A percentile compares a stretch with the other conserved stretches of the same genome.
phyloP scores from a whole-genome alignment of 2,797 vertebrate species.

The Loris lydekkerianus region DNA sequence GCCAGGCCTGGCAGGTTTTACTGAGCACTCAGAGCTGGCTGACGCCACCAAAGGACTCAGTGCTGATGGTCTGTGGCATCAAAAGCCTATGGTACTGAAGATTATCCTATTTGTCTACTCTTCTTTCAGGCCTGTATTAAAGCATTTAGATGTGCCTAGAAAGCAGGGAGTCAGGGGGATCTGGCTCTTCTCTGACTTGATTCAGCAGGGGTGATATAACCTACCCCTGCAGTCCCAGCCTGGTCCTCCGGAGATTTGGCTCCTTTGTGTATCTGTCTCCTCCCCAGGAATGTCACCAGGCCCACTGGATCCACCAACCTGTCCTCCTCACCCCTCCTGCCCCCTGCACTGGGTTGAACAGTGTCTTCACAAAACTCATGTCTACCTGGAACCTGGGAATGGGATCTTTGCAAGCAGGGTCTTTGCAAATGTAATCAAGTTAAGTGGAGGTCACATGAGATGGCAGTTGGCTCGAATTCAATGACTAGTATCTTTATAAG shows the following conservation, averaged over 20 bases:
- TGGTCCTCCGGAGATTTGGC: background rate
- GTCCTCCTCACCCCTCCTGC: background rate
- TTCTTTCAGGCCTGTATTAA: background rate
- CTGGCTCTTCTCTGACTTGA: background rate
- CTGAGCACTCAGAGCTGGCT: background rate
- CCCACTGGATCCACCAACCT: background rate
- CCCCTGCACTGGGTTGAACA: background rate
- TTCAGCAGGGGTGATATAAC: background rate
- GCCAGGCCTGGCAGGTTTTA: background rate
- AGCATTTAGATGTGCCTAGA: background rate
- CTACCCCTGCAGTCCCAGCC: background rate
- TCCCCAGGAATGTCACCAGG: background rate
- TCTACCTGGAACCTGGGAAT: background rate
- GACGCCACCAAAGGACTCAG: background rate
- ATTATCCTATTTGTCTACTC: rapidly evolving
- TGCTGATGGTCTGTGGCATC: background rate
- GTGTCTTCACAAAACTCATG: background rate
- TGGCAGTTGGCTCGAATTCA: background rate
- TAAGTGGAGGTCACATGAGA: background rate
- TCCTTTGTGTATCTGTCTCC: background rate
- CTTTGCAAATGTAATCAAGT: background rate
- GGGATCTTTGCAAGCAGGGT: background rate
- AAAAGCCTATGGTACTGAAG: background rate
- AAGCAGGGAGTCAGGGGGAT: background rate
- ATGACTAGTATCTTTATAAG: background rate